These are phyloP conservation scores for Bolinopsis microptera DNA, from an alignment of 37 sponge, comb jelly and placozoan genomes.

Conservation along the genomic window DNA sequence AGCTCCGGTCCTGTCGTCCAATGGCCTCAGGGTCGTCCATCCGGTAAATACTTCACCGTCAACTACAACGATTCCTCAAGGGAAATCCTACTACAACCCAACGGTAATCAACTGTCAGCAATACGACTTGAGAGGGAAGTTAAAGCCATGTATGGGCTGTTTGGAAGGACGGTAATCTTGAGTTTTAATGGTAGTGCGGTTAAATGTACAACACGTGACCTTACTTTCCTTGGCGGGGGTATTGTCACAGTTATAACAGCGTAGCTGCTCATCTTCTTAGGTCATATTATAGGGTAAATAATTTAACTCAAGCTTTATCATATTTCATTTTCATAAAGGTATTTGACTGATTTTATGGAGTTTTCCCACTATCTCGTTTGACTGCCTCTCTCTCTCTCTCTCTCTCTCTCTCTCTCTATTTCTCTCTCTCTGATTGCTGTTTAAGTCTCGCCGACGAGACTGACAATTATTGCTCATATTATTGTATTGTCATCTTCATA, in stretches of 20 bases:
- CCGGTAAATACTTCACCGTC: conserved; percentile 11
- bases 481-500: no score
- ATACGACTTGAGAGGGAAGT: conserved; percentile 16
- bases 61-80: conserved; percentile 7
- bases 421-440: no score
- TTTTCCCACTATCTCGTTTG: neutral
- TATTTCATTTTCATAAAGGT: neutral
- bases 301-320: neutral
- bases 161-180: neutral
- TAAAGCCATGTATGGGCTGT: conserved; percentile 39
- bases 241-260: neutral
- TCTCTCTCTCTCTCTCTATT: no score
- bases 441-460: no score
- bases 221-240: neutral
- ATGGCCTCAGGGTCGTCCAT: conserved; percentile 49
- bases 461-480: no score
- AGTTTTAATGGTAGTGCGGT: neutral
- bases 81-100: neutral
- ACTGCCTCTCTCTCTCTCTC: no score
- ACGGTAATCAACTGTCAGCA: neutral
- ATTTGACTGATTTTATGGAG: neutral
- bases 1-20: neutral
- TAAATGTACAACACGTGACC: neutral
- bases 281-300: neutral
- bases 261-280: neutral